Evolutionary conservation across 2,797 vertebrate genomes (phyloP).

Genomic region (Craterocephalus amniculus): DNA sequence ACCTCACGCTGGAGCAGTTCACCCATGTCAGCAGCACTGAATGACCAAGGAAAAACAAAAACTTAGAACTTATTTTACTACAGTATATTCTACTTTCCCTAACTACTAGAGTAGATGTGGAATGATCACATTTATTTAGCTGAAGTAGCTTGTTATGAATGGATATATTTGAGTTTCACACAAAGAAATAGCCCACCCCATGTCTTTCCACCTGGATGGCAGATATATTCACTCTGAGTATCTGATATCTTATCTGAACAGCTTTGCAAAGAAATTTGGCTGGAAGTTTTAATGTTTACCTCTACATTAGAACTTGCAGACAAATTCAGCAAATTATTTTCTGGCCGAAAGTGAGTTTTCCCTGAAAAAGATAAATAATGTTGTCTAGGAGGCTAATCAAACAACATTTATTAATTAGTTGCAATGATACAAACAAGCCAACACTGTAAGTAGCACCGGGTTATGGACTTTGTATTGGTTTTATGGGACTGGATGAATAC

Average conservation of each 20-base stretch:
- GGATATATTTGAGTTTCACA: neutral
- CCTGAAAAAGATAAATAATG: neutral
- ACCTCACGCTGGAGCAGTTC: constrained; percentile 92
- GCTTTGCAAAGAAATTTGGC: neutral
- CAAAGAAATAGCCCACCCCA: neutral
- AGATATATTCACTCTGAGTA: neutral
- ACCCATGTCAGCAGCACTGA: constrained; percentile 92
- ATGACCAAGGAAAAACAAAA: neutral
- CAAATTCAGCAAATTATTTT: neutral
- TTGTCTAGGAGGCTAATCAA: neutral
- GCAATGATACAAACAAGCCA: no score
- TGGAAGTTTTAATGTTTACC: neutral
- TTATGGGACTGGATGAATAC: neutral
- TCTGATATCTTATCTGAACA: neutral
- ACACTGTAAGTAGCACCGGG: no score
- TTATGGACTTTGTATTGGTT: neutral
- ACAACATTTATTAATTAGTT: neutral
- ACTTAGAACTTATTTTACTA: neutral
- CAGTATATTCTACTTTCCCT: neutral
- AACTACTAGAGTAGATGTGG: neutral
- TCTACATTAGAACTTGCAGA: neutral
- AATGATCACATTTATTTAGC: neutral
- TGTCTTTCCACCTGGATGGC: no score
- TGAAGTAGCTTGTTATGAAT: neutral
- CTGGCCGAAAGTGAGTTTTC: neutral